A percentile compares a stretch with the other conserved stretches of the same genome.
Evolutionary conservation across 2,113 vertebrate species (phyloP).

Genomic region (Cryptomyrus ogoouensis): DNA sequence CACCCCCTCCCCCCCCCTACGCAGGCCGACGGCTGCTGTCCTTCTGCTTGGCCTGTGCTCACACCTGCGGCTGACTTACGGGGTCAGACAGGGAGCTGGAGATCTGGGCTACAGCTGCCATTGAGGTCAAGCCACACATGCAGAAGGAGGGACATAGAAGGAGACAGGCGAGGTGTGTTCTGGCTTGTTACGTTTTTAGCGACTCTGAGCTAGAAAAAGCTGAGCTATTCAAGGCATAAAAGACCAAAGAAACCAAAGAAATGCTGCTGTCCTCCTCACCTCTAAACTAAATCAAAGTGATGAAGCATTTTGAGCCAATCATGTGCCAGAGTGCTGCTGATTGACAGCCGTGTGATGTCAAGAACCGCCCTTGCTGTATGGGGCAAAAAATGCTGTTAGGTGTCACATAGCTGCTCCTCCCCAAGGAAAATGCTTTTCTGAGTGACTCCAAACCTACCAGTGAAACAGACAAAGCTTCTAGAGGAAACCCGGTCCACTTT

Average conservation of each 20-base stretch:
- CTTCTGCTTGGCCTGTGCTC: background rate
- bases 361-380: background rate
- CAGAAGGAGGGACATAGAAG: background rate
- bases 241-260: background rate
- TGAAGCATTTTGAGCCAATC: background rate
- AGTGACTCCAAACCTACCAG: background rate
- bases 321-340: background rate
- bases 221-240: background rate
- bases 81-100: background rate
- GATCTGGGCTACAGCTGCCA: background rate
- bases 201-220: background rate
- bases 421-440: background rate
- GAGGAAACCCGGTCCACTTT: background rate
- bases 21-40: background rate
- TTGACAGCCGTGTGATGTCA: background rate
- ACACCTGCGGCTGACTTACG: background rate
- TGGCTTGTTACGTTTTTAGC: background rate
- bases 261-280: background rate
- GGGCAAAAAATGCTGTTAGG: background rate
- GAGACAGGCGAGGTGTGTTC: background rate
- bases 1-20: background rate
- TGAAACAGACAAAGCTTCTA: background rate
- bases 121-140: background rate
- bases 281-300: background rate
- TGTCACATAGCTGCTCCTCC: background rate